Percentiles rank a stretch among this genome's conserved stretches.
phyloP scores from a whole-genome alignment of 2,888 invertebrate genomes.

The Euspilapteryx auroguttella region DNA sequence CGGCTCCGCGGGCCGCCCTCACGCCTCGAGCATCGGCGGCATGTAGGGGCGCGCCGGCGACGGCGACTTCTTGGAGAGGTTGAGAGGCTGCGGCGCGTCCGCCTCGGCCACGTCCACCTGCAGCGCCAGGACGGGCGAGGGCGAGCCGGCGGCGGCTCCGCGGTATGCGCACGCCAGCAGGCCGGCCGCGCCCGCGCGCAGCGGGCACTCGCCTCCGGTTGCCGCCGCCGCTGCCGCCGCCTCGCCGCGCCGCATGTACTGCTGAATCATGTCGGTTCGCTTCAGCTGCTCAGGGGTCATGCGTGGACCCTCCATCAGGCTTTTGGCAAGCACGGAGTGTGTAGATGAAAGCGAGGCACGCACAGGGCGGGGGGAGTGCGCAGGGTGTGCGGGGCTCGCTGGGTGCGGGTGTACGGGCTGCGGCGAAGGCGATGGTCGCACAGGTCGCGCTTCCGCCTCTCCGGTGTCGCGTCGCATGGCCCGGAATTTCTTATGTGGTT shows the following conservation, averaged over 20 bases:
- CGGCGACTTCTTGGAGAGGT: constrained; percentile 76
- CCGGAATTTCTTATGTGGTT: constrained; percentile 94
- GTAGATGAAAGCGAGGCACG: constrained; percentile 75
- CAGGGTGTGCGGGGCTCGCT: constrained; percentile 31
- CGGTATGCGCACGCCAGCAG: constrained; percentile 25
- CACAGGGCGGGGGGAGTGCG: constrained; percentile 59
- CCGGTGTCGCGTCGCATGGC: constrained; percentile 81
- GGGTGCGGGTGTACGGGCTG: constrained; percentile 56
- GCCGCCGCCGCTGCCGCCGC: constrained; percentile 38
- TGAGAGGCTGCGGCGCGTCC: constrained; percentile 82
- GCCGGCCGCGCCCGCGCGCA: constrained; percentile 32
- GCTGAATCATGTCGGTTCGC: constrained; percentile 89
- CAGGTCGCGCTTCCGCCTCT: constrained; percentile 66
- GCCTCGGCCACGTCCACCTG: constrained; percentile 84
- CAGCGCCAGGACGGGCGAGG: constrained; percentile 43
- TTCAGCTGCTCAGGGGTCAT: constrained; percentile 93
- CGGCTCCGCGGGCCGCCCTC: constrained; percentile 57
- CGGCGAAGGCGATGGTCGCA: constrained; percentile 49
- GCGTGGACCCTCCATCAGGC: constrained; percentile 89
- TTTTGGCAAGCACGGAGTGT: constrained; percentile 87
- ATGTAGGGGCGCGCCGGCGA: constrained; percentile 54
- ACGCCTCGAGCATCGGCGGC: constrained; percentile 67
- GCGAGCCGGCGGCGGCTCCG: constrained; percentile 24
- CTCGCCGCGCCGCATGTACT: constrained; percentile 84
- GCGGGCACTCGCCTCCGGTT: constrained; percentile 47